phyloP scores from a whole-genome alignment of 2,797 vertebrate species.

The Arremon brunneinucha region DNA sequence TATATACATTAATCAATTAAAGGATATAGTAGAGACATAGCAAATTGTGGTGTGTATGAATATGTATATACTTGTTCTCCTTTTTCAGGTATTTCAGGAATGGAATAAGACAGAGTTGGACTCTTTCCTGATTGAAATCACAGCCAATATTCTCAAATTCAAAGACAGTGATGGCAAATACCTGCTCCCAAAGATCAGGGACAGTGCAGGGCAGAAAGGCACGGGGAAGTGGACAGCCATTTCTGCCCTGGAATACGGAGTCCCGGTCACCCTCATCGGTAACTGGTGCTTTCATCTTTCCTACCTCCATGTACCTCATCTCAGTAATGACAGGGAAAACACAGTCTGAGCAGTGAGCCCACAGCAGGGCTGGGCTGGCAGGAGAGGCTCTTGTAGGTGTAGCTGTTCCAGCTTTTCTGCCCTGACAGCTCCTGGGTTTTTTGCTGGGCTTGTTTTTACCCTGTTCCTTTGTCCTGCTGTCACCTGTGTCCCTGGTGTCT shows the following conservation, averaged over 20 bases:
- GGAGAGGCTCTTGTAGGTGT: background rate
- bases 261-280: constrained; percentile 97
- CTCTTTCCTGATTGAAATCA: constrained; percentile 98
- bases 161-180: constrained; percentile 81
- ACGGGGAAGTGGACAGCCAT: constrained; percentile 98
- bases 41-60: background rate
- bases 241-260: constrained; percentile 91
- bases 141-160: constrained; percentile 92
- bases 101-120: constrained; percentile 98
- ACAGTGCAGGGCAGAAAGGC: constrained; percentile 97
- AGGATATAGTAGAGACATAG: background rate
- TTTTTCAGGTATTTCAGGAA: constrained; percentile 82
- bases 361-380: background rate
- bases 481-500: background rate
- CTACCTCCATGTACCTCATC: background rate
- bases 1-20: background rate
- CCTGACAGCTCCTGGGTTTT: background rate
- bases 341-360: background rate
- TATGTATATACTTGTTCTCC: background rate
- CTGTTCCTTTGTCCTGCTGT: background rate
- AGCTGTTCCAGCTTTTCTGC: background rate
- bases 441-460: background rate
- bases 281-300: background rate
- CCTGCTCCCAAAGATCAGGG: constrained; percentile 92
- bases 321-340: background rate